Percentiles rank a stretch among this genome's conserved stretches.
These are phyloP conservation scores for Varanus salvator DNA, from an alignment of 2,113 vertebrate genomes.

Conservation along the genomic window DNA sequence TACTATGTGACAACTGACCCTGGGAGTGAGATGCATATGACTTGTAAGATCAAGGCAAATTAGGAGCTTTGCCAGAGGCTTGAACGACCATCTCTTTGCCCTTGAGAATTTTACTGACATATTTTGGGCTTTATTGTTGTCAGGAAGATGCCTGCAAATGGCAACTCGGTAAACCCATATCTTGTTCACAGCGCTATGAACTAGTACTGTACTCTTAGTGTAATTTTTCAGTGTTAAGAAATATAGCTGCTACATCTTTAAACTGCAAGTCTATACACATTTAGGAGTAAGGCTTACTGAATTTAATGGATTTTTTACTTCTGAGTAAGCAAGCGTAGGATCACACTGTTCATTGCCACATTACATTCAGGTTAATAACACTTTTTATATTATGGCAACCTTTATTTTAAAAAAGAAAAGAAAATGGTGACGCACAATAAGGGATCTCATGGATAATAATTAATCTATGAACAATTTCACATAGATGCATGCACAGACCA, in stretches of 20 bases:
- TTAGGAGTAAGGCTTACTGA: too few species aligned
- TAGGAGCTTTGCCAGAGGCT: background rate
- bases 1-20: background rate
- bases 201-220: fast-evolving
- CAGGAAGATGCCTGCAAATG: too few species aligned
- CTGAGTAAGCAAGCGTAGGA: too few species aligned
- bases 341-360: background rate
- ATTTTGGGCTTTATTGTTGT: background rate
- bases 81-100: background rate
- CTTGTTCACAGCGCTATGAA: background rate
- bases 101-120: background rate
- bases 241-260: background rate
- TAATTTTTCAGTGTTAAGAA: background rate
- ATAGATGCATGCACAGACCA: constrained; percentile 23
- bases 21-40: background rate
- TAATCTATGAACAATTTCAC: constrained; percentile 20
- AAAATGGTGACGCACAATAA: fast-evolving
- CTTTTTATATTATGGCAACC: background rate
- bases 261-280: too few species aligned
- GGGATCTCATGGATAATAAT: fast-evolving
- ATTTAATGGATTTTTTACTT: too few species aligned
- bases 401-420: background rate
- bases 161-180: background rate
- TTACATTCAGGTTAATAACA: background rate
- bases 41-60: background rate